Base-by-base conservation (phyloP, 2,113 vertebrate species). In the Saccopteryx bilineata region DNA sequence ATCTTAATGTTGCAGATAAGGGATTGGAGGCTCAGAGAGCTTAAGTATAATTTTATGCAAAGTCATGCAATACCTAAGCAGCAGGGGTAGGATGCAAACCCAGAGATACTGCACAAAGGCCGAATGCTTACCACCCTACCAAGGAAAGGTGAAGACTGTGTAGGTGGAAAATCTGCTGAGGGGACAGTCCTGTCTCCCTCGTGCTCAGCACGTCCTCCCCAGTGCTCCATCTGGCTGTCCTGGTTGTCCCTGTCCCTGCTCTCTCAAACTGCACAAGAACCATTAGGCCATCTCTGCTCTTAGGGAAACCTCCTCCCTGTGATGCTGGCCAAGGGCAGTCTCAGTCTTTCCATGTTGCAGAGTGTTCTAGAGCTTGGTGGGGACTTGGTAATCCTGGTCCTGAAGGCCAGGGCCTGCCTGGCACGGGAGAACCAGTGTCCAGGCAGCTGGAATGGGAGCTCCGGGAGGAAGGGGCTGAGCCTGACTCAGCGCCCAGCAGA, bases 391-490 rank as follows among this genome's bases (percentile, higher is more conserved):
- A 46, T 13, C 7, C 23, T 2, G 5, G n/a, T 50, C 19, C 31
- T 54, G 19, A 46, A 7, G 9, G 4, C 15, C 83, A n/a, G 54
- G 7, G 18, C 63, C 14, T 1, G 0, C 1, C 1, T 3, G 14
- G 9, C 28, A 39, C 1, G 13, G 5, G 5, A 31, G 12, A 71
- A 48, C 28, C 5, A 13, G 9, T 5, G 23, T 28, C 14, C n/a
- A n/a, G 9, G 7, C 26, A 12, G 18, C 23, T 54, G 39, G 81
- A 58, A 46, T 24, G 48, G 9, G n/a, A 2, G 11, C 19, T 39
- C 23, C n/a, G 3, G 0, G 13, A 69, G 52, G 58, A 85, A 76
- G 33, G 4, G 26, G 54, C 69, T 31, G 2, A 23, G 24, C 23
- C 46, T 3, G 23, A 11, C 2, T 12, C 6, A 11, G 65, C 15